Percentiles rank a stretch among this genome's conserved stretches.
Conservation (phyloP, 2,888 invertebrate genomes). For the Latrodectus hesperus region DNA sequence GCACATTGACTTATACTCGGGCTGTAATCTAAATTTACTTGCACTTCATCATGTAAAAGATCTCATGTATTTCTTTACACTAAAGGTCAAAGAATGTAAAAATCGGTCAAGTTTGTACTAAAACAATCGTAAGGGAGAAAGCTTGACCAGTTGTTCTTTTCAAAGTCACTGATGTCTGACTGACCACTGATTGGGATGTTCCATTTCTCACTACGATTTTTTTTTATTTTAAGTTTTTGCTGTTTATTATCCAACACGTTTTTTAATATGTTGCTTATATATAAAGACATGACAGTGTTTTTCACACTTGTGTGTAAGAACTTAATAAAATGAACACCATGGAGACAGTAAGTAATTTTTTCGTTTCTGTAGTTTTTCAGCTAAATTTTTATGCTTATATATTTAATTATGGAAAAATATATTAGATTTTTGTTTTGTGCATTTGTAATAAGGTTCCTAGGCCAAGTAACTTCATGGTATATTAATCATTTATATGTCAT, state of each 20-base stretch:
- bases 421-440: background rate
- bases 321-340: background rate
- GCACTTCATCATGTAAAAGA: background rate
- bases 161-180: slow-evolving; percentile 47
- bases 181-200: slow-evolving; percentile 24
- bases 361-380: background rate
- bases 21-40: background rate
- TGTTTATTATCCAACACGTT: slow-evolving; percentile 12
- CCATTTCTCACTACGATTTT: slow-evolving; percentile 39
- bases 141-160: slow-evolving; percentile 16
- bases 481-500: too few species aligned
- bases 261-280: slow-evolving; percentile 11
- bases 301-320: background rate
- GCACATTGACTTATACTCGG: background rate
- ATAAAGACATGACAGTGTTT: background rate
- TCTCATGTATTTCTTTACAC: background rate
- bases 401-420: background rate
- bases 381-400: background rate
- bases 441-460: background rate
- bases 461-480: too few species aligned
- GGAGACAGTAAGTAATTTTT: background rate
- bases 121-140: slow-evolving; percentile 1
- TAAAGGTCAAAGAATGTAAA: slow-evolving; percentile 23
- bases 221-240: slow-evolving; percentile 2
- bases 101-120: slow-evolving; percentile 50